phyloP scores from a whole-genome alignment of 2,113 vertebrate genomes.

The Chaenocephalus aceratus region DNA sequence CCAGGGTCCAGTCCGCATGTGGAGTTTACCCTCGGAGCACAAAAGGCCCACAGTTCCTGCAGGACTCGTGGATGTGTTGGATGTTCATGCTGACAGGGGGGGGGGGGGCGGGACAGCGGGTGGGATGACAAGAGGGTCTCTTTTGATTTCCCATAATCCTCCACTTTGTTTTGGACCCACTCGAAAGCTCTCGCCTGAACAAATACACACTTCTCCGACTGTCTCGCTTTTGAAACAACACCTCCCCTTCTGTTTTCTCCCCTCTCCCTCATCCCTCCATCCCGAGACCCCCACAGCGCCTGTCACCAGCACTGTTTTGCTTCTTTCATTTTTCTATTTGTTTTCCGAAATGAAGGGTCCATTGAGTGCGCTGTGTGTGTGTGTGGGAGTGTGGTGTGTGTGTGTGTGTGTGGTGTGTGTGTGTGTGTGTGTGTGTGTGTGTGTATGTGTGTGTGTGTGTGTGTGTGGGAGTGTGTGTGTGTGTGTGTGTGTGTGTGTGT shows the following conservation, averaged over 20 bases:
- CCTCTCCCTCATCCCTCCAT: conserved; percentile 45
- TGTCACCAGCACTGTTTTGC: conserved; percentile 67
- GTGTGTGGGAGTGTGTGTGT: too few species aligned
- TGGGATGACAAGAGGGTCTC: too few species aligned
- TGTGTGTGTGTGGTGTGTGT: conserved; percentile 24
- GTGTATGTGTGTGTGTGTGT: too few species aligned
- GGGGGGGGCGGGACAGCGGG: too few species aligned
- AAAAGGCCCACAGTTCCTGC: conserved; percentile 60
- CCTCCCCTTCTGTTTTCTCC: conserved; percentile 30
- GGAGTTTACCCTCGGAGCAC: conserved; percentile 30
- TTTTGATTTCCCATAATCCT: conserved; percentile 72
- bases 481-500: conserved; percentile 13
- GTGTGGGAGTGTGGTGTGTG: conserved; percentile 27
- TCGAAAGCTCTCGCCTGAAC: conserved; percentile 68
- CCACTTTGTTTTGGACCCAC: conserved; percentile 70
- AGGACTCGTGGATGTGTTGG: conserved; percentile 56
- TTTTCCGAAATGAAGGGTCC: conserved; percentile 77
- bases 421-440: conserved; percentile 34
- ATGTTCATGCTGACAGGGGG: conserved; percentile 67
- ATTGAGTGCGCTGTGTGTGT: conserved; percentile 49
- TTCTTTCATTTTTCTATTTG: conserved; percentile 68
- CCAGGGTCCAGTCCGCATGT: conserved; percentile 7
- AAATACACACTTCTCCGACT: conserved; percentile 72
- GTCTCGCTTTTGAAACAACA: conserved; percentile 37
- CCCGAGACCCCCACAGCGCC: conserved; percentile 46